Conservation (phyloP, 2,113 vertebrate species). For the Crypturellus undulatus region DNA sequence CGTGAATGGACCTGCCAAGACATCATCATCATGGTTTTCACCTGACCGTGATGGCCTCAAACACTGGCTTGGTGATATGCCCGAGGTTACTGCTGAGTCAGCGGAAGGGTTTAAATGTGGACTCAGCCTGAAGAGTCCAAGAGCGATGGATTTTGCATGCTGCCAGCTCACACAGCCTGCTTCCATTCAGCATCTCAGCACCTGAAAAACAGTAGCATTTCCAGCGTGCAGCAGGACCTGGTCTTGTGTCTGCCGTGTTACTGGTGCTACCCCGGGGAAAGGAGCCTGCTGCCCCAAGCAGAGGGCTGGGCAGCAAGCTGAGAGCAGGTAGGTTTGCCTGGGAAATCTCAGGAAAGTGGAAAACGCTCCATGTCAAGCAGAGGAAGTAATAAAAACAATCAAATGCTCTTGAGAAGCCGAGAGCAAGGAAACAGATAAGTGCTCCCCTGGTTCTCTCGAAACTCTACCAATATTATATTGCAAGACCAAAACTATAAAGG, state of each 20-base stretch:
- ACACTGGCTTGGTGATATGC: not conserved
- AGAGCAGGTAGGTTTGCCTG: not conserved
- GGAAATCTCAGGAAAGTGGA: not conserved
- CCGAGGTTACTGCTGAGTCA: not conserved
- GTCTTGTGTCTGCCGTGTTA: fast-evolving
- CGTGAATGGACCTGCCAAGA: not conserved
- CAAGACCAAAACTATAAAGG: not conserved
- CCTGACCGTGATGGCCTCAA: not conserved
- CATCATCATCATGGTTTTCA: not conserved
- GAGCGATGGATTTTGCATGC: not conserved
- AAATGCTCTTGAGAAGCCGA: not conserved
- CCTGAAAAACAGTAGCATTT: not conserved
- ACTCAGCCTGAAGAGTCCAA: not conserved
- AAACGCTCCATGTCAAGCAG: not conserved
- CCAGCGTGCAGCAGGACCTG: not conserved
- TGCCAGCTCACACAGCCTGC: not conserved
- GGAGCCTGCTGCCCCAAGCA: not conserved
- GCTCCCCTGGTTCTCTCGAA: not conserved
- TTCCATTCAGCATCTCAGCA: not conserved
- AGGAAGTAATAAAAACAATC: not conserved
- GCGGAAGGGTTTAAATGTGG: not conserved
- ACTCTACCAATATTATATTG: not conserved
- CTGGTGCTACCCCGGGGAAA: not conserved
- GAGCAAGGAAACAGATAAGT: not conserved
- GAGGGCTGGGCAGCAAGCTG: not conserved